Evolutionary conservation across 2,888 invertebrate genomes (phyloP), one percentile per base, ranked within the genome.

Genomic region (Hemicrepidius hirtus): DNA sequence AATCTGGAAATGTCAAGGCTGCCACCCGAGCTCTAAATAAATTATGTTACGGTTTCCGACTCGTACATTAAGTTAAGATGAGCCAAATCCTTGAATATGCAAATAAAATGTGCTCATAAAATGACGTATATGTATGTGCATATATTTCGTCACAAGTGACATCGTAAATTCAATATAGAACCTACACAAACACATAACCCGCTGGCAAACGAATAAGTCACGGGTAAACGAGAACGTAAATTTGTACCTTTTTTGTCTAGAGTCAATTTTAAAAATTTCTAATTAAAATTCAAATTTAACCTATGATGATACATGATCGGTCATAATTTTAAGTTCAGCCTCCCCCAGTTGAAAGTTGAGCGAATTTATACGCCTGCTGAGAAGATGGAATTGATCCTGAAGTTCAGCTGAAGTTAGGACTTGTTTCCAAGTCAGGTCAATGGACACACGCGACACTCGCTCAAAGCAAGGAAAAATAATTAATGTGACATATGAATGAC

Each of bases 401-500:
- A 44, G 62, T 24, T 44, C 28, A 35, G 63, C 3, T 63, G 63
- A 63, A 63, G 46, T 63, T 40, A 53, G 64, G 64, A 65, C 64
- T 65, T 18, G 46, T 63, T 62, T 63, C 60, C 21, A 62, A 60
- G 69, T 32, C 68, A 62, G 74, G 74, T 74, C 70, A 75, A 67
- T 67, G 66, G 59, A 75, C 72, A 72, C 65, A 73, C 73, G 68
- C 73, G 73, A 75, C 73, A 73, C 73, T 73, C 62, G 75, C 65
- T 72, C 69, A 70, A 55, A 63, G 73, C 67, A 57, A 64, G 68
- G 73, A 73, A 73, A 74, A 75, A 77, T 74, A 76, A 77, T 76
- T 68, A 76, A 77, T 76, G 77, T 76, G 77, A 71, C 77, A 77
- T 77, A 77, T 76, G 77, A 77, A 77, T 76, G 75, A 76, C 73